phyloP scores from a whole-genome alignment of 2,113 vertebrate species.

The Ammospiza caudacuta region DNA sequence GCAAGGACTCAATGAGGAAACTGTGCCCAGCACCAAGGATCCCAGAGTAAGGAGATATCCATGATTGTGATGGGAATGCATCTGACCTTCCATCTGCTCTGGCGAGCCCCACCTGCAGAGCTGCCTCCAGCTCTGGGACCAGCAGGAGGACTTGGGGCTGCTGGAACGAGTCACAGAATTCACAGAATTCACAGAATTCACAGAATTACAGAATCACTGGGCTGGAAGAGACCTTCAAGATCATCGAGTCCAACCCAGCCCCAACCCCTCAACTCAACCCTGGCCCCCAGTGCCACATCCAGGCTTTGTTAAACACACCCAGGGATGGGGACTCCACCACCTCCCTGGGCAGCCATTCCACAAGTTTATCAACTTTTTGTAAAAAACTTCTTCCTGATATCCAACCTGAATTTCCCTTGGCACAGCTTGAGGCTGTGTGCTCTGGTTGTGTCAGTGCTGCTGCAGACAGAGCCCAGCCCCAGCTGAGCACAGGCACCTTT shows the following conservation, averaged over 20 bases:
- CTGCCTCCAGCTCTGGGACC: background rate
- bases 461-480: background rate
- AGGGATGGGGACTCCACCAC: too few relatives aligned
- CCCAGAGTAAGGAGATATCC: background rate
- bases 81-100: too few relatives aligned
- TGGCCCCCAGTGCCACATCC: too few relatives aligned
- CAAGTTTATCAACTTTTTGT: too few relatives aligned
- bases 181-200: too few relatives aligned
- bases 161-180: accelerated
- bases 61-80: background rate
- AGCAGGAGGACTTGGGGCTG: background rate
- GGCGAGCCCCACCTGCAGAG: background rate
- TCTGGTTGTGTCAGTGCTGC: background rate
- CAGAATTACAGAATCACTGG: too few relatives aligned
- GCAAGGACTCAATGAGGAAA: background rate
- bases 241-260: too few relatives aligned
- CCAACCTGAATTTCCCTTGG: background rate
- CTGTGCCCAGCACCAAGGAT: background rate
- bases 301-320: too few relatives aligned
- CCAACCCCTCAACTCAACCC: too few relatives aligned
- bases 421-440: accelerated
- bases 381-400: too few relatives aligned
- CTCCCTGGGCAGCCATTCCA: too few relatives aligned
- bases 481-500: background rate
- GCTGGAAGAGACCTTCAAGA: too few relatives aligned